phyloP scores from a whole-genome alignment of 2,113 vertebrate species.

The Gavialis gangeticus region DNA sequence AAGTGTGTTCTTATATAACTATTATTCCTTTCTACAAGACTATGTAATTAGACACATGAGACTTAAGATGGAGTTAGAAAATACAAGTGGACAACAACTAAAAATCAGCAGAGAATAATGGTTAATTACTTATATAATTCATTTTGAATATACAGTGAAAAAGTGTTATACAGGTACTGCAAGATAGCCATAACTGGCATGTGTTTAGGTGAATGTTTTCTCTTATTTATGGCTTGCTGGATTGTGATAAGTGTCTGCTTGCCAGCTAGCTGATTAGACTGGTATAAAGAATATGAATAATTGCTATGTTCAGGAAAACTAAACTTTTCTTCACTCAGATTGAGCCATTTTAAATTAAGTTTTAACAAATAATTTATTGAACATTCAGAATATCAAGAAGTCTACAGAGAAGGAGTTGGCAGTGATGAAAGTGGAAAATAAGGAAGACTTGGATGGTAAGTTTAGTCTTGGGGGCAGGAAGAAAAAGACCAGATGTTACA shows the following conservation, averaged over 20 bases:
- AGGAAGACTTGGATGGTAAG: not conserved
- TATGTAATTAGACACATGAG: conserved; percentile 37
- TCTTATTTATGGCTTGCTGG: not conserved
- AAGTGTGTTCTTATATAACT: not conserved
- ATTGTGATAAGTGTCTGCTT: not conserved
- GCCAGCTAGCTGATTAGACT: not conserved
- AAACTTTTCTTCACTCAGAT: not conserved
- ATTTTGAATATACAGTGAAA: conserved; percentile 7
- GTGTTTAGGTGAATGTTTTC: not conserved
- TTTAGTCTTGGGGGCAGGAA: not conserved
- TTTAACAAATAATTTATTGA: conserved; percentile 19
- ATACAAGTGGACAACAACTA: conserved; percentile 21
- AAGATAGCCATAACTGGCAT: not conserved
- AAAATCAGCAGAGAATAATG: conserved; percentile 2
- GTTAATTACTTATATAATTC: conserved; percentile 7
- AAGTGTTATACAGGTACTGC: not conserved
- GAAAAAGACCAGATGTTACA: not conserved
- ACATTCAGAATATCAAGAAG: conserved; percentile 17
- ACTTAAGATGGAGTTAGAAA: conserved; percentile 39
- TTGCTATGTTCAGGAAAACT: not conserved
- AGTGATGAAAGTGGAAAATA: not conserved
- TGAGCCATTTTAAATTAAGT: not conserved
- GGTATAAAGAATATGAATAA: not conserved
- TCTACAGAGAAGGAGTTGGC: conserved; percentile 43
- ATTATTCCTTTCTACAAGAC: conserved; percentile 14